Evolutionary conservation across 2,797 vertebrate genomes (phyloP).

Genomic region (Mus caroli): DNA sequence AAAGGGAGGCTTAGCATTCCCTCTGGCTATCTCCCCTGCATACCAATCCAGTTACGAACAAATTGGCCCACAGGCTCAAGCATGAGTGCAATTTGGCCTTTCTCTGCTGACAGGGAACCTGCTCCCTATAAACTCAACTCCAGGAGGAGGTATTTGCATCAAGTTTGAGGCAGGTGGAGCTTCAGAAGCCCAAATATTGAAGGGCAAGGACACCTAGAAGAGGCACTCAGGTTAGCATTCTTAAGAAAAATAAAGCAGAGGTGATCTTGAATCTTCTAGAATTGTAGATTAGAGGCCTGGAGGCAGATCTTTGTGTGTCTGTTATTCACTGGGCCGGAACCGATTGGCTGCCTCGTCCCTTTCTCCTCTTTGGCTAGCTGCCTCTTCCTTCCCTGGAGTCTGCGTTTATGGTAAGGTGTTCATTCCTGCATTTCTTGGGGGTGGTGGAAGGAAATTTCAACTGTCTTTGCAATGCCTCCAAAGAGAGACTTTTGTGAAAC

Average conservation of each 20-base stretch:
- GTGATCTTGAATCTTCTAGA: neutral
- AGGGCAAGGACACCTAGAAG: neutral
- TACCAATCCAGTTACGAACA: conserved; percentile 87
- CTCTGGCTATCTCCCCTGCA: conserved; percentile 86
- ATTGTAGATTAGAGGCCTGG: neutral
- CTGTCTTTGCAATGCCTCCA: conserved; percentile 24
- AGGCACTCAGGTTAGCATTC: neutral
- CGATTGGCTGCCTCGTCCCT: neutral
- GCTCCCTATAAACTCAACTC: conserved; percentile 61
- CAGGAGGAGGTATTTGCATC: conserved; percentile 26
- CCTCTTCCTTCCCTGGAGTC: neutral
- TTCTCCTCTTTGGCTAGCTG: neutral
- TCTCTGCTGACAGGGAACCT: conserved; percentile 86
- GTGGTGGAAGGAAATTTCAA: conserved; percentile 41
- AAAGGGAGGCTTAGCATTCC: neutral
- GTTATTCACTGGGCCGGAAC: neutral
- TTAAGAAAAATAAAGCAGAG: neutral
- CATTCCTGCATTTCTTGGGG: conserved; percentile 28
- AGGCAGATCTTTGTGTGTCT: neutral
- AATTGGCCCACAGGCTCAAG: conserved; percentile 82
- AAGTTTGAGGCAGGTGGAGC: neutral
- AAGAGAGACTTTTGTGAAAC: conserved; percentile 15
- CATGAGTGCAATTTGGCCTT: conserved; percentile 87
- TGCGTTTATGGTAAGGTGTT: conserved; percentile 41
- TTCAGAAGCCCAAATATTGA: neutral